Percentiles rank a stretch among this genome's conserved stretches.
These are phyloP conservation scores for Myotis myotis DNA, from an alignment of 2,797 vertebrate species.

Conservation along the genomic window DNA sequence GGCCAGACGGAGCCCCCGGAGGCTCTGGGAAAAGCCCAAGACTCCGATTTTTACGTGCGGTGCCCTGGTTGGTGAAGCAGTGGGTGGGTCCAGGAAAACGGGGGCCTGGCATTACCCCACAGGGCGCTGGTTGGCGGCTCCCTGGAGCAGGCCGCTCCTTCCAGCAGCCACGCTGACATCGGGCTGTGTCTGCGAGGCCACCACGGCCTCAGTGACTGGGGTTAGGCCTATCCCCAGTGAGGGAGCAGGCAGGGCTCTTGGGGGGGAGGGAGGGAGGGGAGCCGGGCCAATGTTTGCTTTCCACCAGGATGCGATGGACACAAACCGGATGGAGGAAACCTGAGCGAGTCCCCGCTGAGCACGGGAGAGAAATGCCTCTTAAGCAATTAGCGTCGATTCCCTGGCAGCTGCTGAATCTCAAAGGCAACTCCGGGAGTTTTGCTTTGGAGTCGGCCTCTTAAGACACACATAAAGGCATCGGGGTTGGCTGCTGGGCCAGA, in stretches of 20 bases:
- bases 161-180: background rate
- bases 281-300: background rate
- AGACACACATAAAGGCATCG: background rate
- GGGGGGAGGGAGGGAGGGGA: background rate
- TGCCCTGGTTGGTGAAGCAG: background rate
- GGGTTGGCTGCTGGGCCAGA: background rate
- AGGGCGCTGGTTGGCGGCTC: fast-evolving
- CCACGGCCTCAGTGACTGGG: background rate
- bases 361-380: background rate
- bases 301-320: background rate
- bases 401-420: slow-evolving; percentile 1
- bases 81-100: background rate
- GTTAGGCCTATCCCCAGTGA: background rate
- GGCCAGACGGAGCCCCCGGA: background rate
- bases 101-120: background rate
- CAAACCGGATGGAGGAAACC: background rate
- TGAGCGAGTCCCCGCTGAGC: background rate
- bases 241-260: background rate
- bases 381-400: background rate
- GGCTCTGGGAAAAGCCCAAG: background rate
- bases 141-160: background rate
- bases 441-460: background rate
- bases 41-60: background rate
- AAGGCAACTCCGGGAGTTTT: background rate
- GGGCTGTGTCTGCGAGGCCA: background rate